Conservation (phyloP, 2,888 invertebrate species). For the Erannis defoliaria region DNA sequence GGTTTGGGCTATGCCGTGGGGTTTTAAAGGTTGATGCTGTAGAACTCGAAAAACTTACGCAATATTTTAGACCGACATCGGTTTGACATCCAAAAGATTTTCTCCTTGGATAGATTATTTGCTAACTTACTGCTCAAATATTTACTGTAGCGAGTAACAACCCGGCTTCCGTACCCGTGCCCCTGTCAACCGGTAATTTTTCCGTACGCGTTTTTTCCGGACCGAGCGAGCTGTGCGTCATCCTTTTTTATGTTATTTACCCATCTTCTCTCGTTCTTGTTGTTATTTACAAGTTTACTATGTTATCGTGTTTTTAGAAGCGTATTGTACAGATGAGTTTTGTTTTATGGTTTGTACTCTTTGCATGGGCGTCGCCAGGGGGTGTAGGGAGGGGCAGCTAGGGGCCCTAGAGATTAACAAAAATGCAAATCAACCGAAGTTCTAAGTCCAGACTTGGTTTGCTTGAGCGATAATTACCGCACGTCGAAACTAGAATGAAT, state of each 20-base stretch:
- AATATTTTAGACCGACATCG: too few species aligned
- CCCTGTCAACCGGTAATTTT: constrained; percentile 46
- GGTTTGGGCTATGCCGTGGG: too few species aligned
- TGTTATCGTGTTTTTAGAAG: constrained; percentile 7
- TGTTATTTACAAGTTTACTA: constrained; percentile 28
- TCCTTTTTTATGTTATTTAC: constrained; percentile 33
- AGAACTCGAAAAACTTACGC: too few species aligned
- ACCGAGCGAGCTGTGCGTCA: constrained; percentile 22
- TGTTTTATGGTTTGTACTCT: constrained; percentile 7
- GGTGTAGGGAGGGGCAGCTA: too few species aligned
- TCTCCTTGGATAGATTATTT: not conserved
- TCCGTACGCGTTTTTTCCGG: constrained; percentile 40
- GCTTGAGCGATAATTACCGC: too few species aligned
- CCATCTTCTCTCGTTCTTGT: constrained; percentile 32
- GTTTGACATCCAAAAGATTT: not conserved
- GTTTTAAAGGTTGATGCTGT: too few species aligned
- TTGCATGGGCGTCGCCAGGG: too few species aligned
- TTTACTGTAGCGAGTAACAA: constrained; percentile 14
- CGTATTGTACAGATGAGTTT: constrained; percentile 9
- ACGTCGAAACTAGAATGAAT: too few species aligned
- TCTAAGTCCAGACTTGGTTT: too few species aligned
- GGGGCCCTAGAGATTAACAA: too few species aligned
- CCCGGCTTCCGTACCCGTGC: constrained; percentile 33
- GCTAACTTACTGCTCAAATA: constrained; percentile 2
- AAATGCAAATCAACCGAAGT: too few species aligned